Evolutionary conservation across 2,113 vertebrate genomes (phyloP).

Genomic region (Onychostruthus taczanowskii): DNA sequence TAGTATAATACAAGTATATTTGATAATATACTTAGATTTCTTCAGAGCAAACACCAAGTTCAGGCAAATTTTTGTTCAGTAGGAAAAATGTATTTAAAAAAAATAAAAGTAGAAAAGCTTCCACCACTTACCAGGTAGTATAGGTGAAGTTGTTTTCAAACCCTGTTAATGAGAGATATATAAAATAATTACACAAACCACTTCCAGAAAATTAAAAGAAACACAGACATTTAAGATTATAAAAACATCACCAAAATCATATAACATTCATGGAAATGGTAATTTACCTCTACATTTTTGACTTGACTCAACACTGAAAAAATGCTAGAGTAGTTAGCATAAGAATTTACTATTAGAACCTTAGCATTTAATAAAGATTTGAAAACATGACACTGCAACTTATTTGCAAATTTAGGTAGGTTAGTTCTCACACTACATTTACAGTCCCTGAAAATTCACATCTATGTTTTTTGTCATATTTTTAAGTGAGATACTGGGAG

Average conservation of each 20-base stretch:
- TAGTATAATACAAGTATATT: neutral
- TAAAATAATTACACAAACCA: neutral
- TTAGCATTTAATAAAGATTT: neutral
- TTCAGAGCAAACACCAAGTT: neutral
- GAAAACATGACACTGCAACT: neutral
- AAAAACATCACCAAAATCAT: neutral
- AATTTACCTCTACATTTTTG: neutral
- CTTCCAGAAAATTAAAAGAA: neutral
- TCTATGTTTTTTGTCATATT: neutral
- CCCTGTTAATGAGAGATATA: slow-evolving; percentile 57
- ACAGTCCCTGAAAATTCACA: neutral
- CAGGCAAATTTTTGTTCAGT: neutral
- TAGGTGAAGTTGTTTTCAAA: slow-evolving; percentile 60
- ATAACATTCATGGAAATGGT: neutral
- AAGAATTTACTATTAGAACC: neutral
- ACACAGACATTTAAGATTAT: neutral
- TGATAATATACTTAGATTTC: neutral
- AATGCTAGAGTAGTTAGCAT: neutral
- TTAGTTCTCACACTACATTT: neutral
- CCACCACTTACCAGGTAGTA: slow-evolving; percentile 73
- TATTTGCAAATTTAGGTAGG: neutral
- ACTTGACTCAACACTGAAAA: neutral
- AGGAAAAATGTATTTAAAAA: neutral
- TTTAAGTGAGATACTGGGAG: neutral
- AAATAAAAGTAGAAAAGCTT: neutral